Conservation (phyloP, 23 tunicate genomes). For the Diplosoma virens region DNA sequence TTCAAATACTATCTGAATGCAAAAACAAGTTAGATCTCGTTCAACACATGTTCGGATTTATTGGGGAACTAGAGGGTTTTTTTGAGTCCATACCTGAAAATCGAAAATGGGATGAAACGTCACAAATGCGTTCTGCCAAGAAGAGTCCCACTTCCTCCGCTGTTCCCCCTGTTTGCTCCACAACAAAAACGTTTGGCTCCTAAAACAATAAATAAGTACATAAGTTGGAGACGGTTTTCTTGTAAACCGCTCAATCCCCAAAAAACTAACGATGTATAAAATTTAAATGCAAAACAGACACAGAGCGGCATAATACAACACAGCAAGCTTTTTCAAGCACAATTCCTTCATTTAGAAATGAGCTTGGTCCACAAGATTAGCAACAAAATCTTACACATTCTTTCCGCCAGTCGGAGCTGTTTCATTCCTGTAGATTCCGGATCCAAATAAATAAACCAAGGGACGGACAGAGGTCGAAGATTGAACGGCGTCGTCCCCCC, state of each 20-base stretch:
- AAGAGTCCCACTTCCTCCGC: conserved; percentile 6
- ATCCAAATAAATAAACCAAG: not conserved
- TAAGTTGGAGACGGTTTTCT: too few species aligned
- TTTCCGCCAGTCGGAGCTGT: too few species aligned
- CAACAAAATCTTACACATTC: too few species aligned
- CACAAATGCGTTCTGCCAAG: conserved; percentile 57
- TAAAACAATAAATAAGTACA: too few species aligned
- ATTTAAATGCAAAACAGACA: too few species aligned
- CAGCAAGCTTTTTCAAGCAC: too few species aligned
- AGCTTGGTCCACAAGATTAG: too few species aligned
- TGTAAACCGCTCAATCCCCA: too few species aligned
- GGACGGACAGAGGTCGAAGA: not conserved
- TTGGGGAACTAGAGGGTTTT: not conserved
- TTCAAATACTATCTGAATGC: conserved; percentile 69
- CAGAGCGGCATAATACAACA: too few species aligned
- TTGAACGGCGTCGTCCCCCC: conserved; percentile 12
- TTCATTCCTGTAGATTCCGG: too few species aligned
- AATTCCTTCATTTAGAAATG: too few species aligned
- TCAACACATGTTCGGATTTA: not conserved
- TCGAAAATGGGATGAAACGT: conserved; percentile 61
- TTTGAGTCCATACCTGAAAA: conserved; percentile 50
- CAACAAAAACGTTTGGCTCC: conserved; percentile 35
- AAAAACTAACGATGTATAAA: too few species aligned
- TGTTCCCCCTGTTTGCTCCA: conserved; percentile 77
- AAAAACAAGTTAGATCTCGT: not conserved